A percentile compares a stretch with the other conserved stretches of the same genome.
Evolutionary conservation across 2,888 invertebrate genomes (phyloP).

Genomic region (Chloroclystis v-ata): DNA sequence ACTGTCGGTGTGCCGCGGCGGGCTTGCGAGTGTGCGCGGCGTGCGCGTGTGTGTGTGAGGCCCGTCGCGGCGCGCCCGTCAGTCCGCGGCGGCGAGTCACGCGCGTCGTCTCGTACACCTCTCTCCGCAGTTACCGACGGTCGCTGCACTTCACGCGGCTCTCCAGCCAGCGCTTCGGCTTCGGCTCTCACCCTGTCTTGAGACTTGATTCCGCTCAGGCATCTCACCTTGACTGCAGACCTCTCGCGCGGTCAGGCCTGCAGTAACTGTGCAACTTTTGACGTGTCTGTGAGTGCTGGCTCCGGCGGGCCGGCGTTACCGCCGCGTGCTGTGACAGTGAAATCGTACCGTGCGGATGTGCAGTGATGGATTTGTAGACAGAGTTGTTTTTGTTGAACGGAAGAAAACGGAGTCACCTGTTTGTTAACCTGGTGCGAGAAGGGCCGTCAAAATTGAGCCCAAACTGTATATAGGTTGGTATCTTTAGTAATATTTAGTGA

Average conservation of each 20-base stretch:
- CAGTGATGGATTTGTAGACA: conserved; percentile 76
- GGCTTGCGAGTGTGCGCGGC: conserved; percentile 52
- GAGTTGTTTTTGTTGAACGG: conserved; percentile 53
- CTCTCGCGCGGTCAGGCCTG: conserved; percentile 41
- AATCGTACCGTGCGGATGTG: conserved; percentile 77
- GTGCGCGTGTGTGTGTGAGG: conserved; percentile 68
- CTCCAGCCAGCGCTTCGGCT: conserved; percentile 63
- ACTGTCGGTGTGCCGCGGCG: conserved; percentile 41
- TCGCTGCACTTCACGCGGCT: conserved; percentile 56
- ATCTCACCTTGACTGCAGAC: conserved; percentile 51
- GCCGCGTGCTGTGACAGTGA: conserved; percentile 75
- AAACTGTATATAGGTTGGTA: conserved; percentile 76
- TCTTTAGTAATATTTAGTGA: conserved; percentile 28
- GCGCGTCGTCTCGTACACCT: conserved; percentile 69
- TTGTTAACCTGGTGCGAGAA: conserved; percentile 62
- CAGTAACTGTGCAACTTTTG: conserved; percentile 52
- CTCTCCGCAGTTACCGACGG: conserved; percentile 45
- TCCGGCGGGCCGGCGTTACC: conserved; percentile 54
- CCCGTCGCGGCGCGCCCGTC: conserved; percentile 72
- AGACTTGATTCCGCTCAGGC: conserved; percentile 60
- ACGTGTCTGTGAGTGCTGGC: conserved; percentile 53
- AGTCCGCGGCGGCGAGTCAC: conserved; percentile 76
- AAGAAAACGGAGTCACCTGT: conserved; percentile 49
- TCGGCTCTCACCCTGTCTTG: conserved; percentile 69
- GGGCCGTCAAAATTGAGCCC: conserved; percentile 76